Conservation (phyloP, 2,888 invertebrate genomes). For the Orchesellides sinensis region DNA sequence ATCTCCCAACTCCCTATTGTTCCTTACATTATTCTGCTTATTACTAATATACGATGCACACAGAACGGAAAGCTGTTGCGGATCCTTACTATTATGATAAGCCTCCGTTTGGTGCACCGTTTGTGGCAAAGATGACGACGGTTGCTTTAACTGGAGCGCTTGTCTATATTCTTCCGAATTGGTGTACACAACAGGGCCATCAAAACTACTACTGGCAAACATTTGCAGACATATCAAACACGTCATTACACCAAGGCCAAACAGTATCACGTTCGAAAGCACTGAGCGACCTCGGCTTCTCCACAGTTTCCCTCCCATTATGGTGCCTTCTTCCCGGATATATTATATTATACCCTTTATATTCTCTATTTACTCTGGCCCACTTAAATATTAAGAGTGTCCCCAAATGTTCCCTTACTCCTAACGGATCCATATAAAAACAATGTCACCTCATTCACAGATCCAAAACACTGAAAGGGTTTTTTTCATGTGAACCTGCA, state of each 20-base stretch:
- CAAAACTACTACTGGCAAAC: conserved; percentile 53
- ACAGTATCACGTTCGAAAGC: conserved; percentile 65
- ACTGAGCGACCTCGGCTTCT: conserved; percentile 61
- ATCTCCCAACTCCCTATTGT: neutral
- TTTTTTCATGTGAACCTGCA: too few relatives aligned
- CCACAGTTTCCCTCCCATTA: conserved; percentile 65
- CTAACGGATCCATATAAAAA: conserved; percentile 31
- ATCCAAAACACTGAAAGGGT: too few relatives aligned
- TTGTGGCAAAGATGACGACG: conserved; percentile 2
- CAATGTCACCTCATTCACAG: too few relatives aligned
- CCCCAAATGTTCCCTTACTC: neutral
- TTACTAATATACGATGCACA: conserved; percentile 4
- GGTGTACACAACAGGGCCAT: conserved; percentile 59
- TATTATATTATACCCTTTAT: conserved; percentile 5
- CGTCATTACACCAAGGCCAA: conserved; percentile 68
- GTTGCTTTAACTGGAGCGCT: conserved; percentile 30
- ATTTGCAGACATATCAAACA: conserved; percentile 65
- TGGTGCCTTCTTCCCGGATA: too few relatives aligned
- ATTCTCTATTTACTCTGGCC: neutral
- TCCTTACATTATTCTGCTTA: neutral
- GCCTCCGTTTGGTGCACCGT: conserved; percentile 18
- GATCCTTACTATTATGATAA: neutral
- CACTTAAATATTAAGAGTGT: too few relatives aligned
- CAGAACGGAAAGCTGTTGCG: conserved; percentile 12
- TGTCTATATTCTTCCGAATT: conserved; percentile 57